These are phyloP conservation scores for Rhagophthalmus giganteus DNA, from an alignment of 2,888 invertebrate species.

Conservation along the genomic window DNA sequence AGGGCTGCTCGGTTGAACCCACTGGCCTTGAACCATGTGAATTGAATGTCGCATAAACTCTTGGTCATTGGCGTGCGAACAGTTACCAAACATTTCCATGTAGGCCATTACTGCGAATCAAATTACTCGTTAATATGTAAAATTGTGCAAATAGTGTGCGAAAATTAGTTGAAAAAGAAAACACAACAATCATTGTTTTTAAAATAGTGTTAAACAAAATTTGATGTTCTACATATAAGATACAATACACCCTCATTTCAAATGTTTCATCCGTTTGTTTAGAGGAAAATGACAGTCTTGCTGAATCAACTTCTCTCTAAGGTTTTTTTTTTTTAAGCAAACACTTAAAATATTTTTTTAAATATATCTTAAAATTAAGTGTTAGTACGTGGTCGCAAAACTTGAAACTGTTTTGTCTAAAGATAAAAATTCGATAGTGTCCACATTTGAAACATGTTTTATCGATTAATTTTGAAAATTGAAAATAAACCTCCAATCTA, in stretches of 20 bases:
- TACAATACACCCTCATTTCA: too few relatives aligned
- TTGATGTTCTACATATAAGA: too few relatives aligned
- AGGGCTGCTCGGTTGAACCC: conserved; percentile 38
- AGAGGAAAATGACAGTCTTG: neutral
- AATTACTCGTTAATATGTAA: neutral
- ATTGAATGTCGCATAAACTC: conserved; percentile 87
- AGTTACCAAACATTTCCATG: conserved; percentile 94
- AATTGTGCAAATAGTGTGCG: neutral
- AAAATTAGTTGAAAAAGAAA: neutral
- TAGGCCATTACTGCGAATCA: conserved; percentile 83
- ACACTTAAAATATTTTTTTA: too few relatives aligned
- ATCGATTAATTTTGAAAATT: neutral
- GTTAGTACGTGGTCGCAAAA: neutral
- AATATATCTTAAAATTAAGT: too few relatives aligned
- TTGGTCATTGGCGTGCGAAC: conserved; percentile 76
- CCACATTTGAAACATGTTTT: neutral
- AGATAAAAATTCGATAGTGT: neutral
- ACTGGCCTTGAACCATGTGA: conserved; percentile 60
- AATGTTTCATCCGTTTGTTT: too few relatives aligned
- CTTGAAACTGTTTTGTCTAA: neutral
- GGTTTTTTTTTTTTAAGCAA: too few relatives aligned
- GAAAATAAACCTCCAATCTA: too few relatives aligned
- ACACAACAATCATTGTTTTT: too few relatives aligned
- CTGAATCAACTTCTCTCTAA: neutral
- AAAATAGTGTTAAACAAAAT: too few relatives aligned